Evolutionary conservation across 2,888 invertebrate genomes (phyloP).

Genomic region (Dasysyrphus albostriatus): DNA sequence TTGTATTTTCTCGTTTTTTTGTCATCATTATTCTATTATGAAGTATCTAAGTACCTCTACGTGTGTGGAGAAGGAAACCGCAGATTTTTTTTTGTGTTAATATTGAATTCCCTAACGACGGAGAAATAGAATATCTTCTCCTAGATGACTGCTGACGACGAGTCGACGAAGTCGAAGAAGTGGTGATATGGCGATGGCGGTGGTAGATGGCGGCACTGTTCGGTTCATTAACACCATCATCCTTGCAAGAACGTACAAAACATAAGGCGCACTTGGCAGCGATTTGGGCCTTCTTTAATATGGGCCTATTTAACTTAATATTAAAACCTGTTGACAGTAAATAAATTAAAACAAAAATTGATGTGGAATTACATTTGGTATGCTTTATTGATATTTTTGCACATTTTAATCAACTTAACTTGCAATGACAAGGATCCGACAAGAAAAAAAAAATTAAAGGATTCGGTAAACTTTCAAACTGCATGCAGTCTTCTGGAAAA

Average conservation of each 20-base stretch:
- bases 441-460: no score
- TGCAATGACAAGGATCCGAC: no score
- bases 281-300: neutral
- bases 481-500: no score
- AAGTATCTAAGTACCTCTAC: slow-evolving; percentile 33
- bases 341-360: no score
- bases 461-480: no score
- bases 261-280: neutral
- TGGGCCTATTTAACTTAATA: neutral
- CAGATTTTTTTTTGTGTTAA: slow-evolving; percentile 49
- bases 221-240: slow-evolving; percentile 65
- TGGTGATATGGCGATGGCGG: slow-evolving; percentile 17
- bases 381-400: no score
- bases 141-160: slow-evolving; percentile 43
- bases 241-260: slow-evolving; percentile 16
- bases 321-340: no score
- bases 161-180: slow-evolving; percentile 17
- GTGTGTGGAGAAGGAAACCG: slow-evolving; percentile 59
- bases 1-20: slow-evolving; percentile 9
- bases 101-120: slow-evolving; percentile 51
- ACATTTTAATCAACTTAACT: no score
- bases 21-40: slow-evolving; percentile 31
- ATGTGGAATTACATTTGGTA: no score
- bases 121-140: slow-evolving; percentile 58
- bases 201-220: slow-evolving; percentile 34